phyloP scores from a whole-genome alignment of 2,113 vertebrate genomes.

The Grantiella picta region DNA sequence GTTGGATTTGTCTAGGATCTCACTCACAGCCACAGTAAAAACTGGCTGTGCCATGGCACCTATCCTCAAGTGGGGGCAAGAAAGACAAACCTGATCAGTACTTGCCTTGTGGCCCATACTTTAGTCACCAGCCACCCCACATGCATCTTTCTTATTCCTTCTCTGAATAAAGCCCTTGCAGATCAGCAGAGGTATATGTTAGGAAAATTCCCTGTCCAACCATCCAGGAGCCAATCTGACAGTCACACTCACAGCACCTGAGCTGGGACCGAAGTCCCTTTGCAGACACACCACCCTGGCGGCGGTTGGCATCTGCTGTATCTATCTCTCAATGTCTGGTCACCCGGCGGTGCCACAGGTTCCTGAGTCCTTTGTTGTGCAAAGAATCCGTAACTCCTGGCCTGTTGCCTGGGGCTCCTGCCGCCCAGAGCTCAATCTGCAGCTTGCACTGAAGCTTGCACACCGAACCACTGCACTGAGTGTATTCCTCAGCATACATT shows the following conservation, averaged over 20 bases:
- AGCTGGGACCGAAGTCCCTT: accelerated
- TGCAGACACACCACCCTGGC: no score
- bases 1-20: background rate
- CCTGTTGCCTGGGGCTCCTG: background rate
- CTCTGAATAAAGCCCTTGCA: background rate
- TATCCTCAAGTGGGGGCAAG: background rate
- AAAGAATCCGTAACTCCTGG: accelerated
- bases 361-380: accelerated
- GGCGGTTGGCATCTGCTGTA: accelerated
- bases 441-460: background rate
- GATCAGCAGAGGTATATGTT: background rate
- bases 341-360: no score
- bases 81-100: background rate
- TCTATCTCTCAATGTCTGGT: background rate
- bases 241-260: background rate
- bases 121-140: background rate
- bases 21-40: background rate
- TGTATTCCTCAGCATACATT: background rate
- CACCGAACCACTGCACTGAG: background rate
- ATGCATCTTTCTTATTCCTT: background rate
- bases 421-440: background rate
- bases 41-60: accelerated
- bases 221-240: background rate
- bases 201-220: background rate
- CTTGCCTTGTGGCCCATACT: background rate